A percentile compares a stretch with the other conserved stretches of the same genome.
These are phyloP conservation scores for Okapia johnstoni DNA, from an alignment of 2,113 vertebrate species.

Conservation along the genomic window DNA sequence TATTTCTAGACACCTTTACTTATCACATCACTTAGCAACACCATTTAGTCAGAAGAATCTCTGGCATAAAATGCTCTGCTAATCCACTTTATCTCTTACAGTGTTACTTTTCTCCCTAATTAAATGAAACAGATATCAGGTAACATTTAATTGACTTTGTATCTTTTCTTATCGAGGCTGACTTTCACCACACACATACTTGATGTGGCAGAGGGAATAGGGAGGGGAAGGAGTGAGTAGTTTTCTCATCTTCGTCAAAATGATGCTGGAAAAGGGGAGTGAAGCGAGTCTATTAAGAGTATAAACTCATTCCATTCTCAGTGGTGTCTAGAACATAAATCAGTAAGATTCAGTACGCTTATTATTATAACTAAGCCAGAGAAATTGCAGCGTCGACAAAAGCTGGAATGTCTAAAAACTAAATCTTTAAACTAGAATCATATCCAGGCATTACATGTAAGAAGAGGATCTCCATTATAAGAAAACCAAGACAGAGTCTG, in stretches of 20 bases:
- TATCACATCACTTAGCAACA: background rate
- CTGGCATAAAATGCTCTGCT: background rate
- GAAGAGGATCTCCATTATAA: background rate
- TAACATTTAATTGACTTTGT: background rate
- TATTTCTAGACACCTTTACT: background rate
- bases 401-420: background rate
- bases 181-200: background rate
- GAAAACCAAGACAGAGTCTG: background rate
- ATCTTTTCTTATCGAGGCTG: background rate
- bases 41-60: background rate
- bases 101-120: background rate
- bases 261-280: background rate
- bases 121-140: background rate
- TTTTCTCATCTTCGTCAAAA: background rate
- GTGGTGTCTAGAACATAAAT: background rate
- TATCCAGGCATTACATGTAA: background rate
- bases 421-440: background rate
- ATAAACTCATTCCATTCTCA: background rate
- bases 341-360: background rate
- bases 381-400: background rate
- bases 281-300: background rate
- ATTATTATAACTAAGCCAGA: background rate
- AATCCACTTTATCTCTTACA: background rate
- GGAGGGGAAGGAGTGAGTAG: background rate
- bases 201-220: background rate